A percentile compares a stretch with the other conserved stretches of the same genome.
Conservation (phyloP, 2,888 invertebrate species). For the Sepioteuthis lessoniana region DNA sequence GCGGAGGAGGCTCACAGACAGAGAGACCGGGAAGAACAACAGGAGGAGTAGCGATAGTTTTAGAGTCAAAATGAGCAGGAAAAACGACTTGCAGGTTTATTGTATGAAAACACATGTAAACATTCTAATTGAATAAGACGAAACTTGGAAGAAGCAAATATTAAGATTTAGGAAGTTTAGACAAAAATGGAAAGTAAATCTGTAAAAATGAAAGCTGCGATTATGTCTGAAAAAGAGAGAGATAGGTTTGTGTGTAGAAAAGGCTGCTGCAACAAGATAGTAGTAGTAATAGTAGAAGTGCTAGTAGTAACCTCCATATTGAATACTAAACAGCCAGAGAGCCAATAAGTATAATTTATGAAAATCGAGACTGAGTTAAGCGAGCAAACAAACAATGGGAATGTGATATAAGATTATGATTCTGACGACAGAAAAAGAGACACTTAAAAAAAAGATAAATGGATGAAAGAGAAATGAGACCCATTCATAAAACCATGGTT, state of each 20-base stretch:
- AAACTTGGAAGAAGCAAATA: neutral
- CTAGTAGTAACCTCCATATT: conserved; percentile 47
- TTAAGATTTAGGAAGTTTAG: neutral
- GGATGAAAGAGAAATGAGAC: neutral
- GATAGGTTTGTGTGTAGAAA: neutral
- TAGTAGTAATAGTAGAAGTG: conserved; percentile 33
- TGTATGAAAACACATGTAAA: neutral
- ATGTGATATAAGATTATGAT: conserved; percentile 33
- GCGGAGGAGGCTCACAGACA: neutral
- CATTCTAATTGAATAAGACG: neutral
- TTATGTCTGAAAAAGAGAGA: neutral
- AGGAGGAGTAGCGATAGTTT: neutral
- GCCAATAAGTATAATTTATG: conserved; percentile 46
- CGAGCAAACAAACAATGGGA: neutral
- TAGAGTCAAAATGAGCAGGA: neutral
- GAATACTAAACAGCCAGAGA: conserved; percentile 46
- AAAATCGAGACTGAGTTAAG: conserved; percentile 4
- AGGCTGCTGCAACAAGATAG: conserved; percentile 15
- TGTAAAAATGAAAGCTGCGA: neutral
- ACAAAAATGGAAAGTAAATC: neutral
- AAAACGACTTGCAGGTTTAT: neutral
- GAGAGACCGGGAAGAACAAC: neutral
- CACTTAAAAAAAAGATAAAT: neutral
- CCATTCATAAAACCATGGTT: neutral
- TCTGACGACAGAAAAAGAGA: neutral